Evolutionary conservation across 2,888 invertebrate genomes (phyloP), one percentile per base, ranked within the genome.

Genomic region (Drosophila picticornis): DNA sequence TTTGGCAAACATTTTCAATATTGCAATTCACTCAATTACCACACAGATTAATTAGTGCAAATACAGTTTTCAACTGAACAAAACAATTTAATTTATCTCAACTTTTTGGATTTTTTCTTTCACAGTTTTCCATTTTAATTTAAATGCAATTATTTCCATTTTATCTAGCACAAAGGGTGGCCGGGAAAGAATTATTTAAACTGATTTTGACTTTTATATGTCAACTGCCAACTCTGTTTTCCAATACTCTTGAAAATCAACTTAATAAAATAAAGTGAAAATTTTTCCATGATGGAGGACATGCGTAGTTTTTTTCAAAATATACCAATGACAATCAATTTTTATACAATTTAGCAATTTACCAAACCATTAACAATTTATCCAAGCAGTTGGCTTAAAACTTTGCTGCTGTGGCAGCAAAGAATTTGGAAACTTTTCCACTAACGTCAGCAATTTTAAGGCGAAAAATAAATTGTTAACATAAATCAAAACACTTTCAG

Each of bases 401-500:
- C 57, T 62, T 63, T 58, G 27, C 59, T 38, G 58, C 53, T 29
- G 25, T 27, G 32, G 43, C 64, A 43, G 64, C 64, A 36, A 57
- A 62, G 19, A 46, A 40, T n/a, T 22, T 29, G 3, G 4, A 10
- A 71, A 40, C 31, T 51, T 71, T 58, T 55, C 31, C 36, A 51
- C 48, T 27, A 56, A n/a, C 77, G 63, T 78, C 74, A 78, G 74
- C 63, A 58, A 64, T 51, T 63, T 60, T 43, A 79, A 79, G 52
- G 40, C 59, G 43, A 43, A 61, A 64, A 58, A 71, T 75, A 80
- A 68, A 78, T 78, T 62, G 72, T 72, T 74, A 74, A 75, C 75
- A 84, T 88, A 84, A 84, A 82, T 88, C 88, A 88, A 77, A 63
- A 69, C 50, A 83, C 83, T 70, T 83, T 80, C 70, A 74, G 67